Conservation (phyloP, 2,888 invertebrate genomes). For the Oscheius sp. region DNA sequence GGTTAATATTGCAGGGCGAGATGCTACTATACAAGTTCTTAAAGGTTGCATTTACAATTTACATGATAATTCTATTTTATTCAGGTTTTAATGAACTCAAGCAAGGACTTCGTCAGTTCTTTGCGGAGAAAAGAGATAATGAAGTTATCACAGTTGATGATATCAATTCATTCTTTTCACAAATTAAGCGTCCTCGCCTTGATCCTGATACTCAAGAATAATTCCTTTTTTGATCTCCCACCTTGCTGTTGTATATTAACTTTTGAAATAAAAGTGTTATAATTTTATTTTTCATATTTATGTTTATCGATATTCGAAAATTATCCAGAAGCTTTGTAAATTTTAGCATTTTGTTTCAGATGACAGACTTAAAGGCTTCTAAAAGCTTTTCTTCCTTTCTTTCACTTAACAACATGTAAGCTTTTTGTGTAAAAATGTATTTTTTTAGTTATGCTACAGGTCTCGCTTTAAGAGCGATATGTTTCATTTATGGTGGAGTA, state of each 20-base stretch:
- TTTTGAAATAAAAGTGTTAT: neutral
- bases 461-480: constrained; percentile 1
- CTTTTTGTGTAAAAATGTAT: neutral
- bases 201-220: constrained; percentile 2
- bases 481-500: neutral
- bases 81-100: constrained; percentile 49
- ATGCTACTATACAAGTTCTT: constrained; percentile 35
- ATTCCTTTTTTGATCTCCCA: neutral
- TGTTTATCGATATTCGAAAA: neutral
- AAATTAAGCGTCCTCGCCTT: constrained; percentile 29
- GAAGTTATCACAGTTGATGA: constrained; percentile 41
- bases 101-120: constrained; percentile 37
- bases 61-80: too few species aligned
- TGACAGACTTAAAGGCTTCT: too few species aligned
- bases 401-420: too few species aligned
- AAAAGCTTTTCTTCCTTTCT: too few species aligned
- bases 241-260: neutral
- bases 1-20: constrained; percentile 38
- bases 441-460: constrained; percentile 3
- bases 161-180: constrained; percentile 40
- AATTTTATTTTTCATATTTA: neutral
- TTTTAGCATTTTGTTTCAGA: neutral
- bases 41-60: constrained; percentile 28
- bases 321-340: neutral
- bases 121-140: constrained; percentile 6